A percentile compares a stretch with the other conserved stretches of the same genome.
Evolutionary conservation across 2,113 vertebrate species (phyloP).

Genomic region (Stigmatopora nigra): DNA sequence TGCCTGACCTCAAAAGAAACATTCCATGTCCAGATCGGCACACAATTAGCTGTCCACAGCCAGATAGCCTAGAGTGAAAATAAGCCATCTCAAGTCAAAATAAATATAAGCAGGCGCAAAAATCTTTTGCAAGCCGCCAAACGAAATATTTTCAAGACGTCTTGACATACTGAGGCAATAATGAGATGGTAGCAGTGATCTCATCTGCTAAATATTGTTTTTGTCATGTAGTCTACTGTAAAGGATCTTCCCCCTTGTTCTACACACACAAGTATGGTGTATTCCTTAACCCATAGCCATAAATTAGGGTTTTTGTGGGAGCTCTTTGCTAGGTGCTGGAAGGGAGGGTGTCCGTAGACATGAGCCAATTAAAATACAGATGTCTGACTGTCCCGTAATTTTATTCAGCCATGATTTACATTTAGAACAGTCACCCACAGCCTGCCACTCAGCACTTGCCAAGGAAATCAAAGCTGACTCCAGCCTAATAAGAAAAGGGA

Average conservation of each 20-base stretch:
- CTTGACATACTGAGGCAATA: constrained; percentile 56
- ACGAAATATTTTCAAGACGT: constrained; percentile 55
- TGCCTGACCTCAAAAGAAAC: constrained; percentile 42
- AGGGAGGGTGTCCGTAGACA: constrained; percentile 41
- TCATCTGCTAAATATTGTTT: constrained; percentile 71
- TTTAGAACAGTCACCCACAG: constrained; percentile 63
- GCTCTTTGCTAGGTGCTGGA: constrained; percentile 60
- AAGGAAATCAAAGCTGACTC: constrained; percentile 74
- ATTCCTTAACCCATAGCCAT: constrained; percentile 48
- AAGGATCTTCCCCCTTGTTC: constrained; percentile 38
- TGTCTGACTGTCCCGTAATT: constrained; percentile 70
- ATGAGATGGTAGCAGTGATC: constrained; percentile 57
- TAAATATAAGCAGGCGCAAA: constrained; percentile 50
- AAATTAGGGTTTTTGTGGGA: constrained; percentile 63
- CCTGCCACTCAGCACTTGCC: constrained; percentile 59
- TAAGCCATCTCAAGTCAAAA: constrained; percentile 62
- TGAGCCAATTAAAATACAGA: constrained; percentile 75
- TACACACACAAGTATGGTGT: constrained; percentile 41
- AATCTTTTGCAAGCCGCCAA: constrained; percentile 52
- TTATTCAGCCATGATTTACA: constrained; percentile 74
- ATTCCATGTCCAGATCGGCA: constrained; percentile 39
- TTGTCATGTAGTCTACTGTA: constrained; percentile 45
- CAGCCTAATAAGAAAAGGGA: constrained; percentile 75
- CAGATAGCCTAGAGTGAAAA: constrained; percentile 57
- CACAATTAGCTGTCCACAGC: constrained; percentile 61